Base-by-base conservation (phyloP, 2,888 invertebrate genomes). In the Resseliella maxima region DNA sequence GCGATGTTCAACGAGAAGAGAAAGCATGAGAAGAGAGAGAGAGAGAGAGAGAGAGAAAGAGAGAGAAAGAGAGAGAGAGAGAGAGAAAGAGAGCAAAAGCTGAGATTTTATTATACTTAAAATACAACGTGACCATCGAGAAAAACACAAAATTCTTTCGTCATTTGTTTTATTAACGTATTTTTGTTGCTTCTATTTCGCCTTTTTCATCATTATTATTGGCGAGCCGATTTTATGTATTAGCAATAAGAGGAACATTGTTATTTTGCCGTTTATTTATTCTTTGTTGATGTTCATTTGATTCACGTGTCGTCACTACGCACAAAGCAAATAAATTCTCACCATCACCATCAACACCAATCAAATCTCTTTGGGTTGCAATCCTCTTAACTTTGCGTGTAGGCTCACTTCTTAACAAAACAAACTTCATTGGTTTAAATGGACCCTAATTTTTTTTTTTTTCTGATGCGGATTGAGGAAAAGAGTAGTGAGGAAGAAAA, bases 101-200 rank as follows among this genome's bases (percentile, higher is more conserved):
- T 72, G 35, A 31, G 72, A 72, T 72, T 72, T 72, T 72, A 72
- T 31, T 31, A n/a, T n/a, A 31, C 31, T 72, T 31, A 72, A 72
- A 72, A 31, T 15, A 72, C 72, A 72, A n/a, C 59, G 59, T 50
- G 50, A 2, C 18, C 50, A 50, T 50, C 15, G 10, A n/a, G 3
- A n/a, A 6, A 59, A 59, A 59, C 10, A 59, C 3, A 24, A 24
- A 59, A 59, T n/a, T 59, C 59, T 2, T 59, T 24, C 10, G 5
- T 31, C 31, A 15, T 35, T 72, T n/a, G n/a, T n/a, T 72, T 18
- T 31, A 72, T 12, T 72, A 15, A 31, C 59, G 12, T 24, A 59
- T n/a, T 72, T 59, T 27, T 2, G 2, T 59, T 59, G 18, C 59
- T 59, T 21, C 50, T 21, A 10, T 24, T 59, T 12, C 5, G 5